Evolutionary conservation across 1,140 invertebrate species (phyloP).

Genomic region (Conus betulinus): DNA sequence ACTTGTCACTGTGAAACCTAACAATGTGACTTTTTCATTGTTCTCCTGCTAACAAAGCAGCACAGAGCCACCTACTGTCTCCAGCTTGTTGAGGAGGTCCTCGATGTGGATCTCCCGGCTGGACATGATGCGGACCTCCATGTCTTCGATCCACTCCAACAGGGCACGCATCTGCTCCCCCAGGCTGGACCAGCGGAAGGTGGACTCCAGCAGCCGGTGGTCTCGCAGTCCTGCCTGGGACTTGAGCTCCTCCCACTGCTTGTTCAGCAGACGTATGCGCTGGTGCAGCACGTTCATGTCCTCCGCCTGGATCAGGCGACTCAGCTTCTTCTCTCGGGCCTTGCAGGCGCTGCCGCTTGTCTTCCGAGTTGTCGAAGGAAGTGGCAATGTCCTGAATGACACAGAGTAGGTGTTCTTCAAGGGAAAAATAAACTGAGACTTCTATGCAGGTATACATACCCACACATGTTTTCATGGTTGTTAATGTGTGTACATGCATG

Average conservation of each 20-base stretch:
- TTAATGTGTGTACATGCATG: no score
- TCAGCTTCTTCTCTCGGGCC: constrained; percentile 87
- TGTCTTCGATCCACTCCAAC: constrained; percentile 66
- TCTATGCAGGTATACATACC: no score
- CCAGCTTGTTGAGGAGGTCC: constrained; percentile 68
- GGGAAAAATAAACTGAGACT: no score
- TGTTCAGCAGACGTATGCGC: constrained; percentile 84
- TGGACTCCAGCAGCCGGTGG: constrained; percentile 62
- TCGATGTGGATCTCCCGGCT: constrained; percentile 70
- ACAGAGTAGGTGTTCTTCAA: no score
- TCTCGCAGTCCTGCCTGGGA: constrained; percentile 61
- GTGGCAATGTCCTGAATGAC: constrained; percentile 62
- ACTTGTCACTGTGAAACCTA: no score
- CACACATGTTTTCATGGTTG: no score
- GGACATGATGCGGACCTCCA: constrained; percentile 66
- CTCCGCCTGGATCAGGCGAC: constrained; percentile 89
- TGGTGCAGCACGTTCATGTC: constrained; percentile 88
- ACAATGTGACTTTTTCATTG: no score
- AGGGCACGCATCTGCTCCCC: constrained; percentile 57
- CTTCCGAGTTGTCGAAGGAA: constrained; percentile 60
- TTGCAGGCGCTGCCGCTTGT: constrained; percentile 79
- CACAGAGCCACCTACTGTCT: constrained; percentile 61
- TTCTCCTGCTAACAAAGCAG: no score
- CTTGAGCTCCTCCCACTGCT: constrained; percentile 74
- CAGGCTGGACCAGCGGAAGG: constrained; percentile 68